Evolutionary conservation across 1,140 invertebrate genomes (phyloP), one percentile per base, ranked within the genome.

Genomic region (Physella acuta): DNA sequence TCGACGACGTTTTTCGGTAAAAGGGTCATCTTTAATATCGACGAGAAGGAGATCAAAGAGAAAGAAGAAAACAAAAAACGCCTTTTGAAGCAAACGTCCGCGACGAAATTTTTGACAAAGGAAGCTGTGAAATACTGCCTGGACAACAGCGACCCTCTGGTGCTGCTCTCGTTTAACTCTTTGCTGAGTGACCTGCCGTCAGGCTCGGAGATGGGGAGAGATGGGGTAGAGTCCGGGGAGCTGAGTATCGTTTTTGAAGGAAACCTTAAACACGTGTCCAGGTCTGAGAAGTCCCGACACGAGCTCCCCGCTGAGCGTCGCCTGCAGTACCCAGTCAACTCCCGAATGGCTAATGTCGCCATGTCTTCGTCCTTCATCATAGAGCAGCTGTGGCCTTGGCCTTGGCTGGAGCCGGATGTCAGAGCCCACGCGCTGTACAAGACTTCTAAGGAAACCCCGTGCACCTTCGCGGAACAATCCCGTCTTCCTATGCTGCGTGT

Each of bases 381-480:
- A 2, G 52, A 56, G 1, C 33, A 55, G 1, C 1, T 67, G 1
- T 67, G 64, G 64, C 33, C 52, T 1, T 67, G 64, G 64, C 52
- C 64, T 36, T 67, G 64, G 64, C n/a, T 67, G 3, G 44, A 56
- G 20, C 36, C 20, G 2, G 24, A 56, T 3, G 0, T 14, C 0
- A 55, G 36, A 2, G n/a, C 53, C 16, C n/a, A n/a, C 26, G 5
- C 34, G n/a, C 11, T 67, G 1, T 67, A 56, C 34, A 49, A 26
- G 28, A 31, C 30, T 30, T 4, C 20, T 2, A 31, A 14, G 2
- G 17, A 52, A 14, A 37, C 20, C 51, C 36, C 14, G 11, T 4
- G 26, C 11, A 67, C 53, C 2, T 64, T 64, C 49, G 8, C 26
- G 30, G 3, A 64, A 1, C 62, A 64, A 30, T 31, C 0, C 3